phyloP scores from a whole-genome alignment of 2,797 vertebrate genomes.

The Tapirus indicus region DNA sequence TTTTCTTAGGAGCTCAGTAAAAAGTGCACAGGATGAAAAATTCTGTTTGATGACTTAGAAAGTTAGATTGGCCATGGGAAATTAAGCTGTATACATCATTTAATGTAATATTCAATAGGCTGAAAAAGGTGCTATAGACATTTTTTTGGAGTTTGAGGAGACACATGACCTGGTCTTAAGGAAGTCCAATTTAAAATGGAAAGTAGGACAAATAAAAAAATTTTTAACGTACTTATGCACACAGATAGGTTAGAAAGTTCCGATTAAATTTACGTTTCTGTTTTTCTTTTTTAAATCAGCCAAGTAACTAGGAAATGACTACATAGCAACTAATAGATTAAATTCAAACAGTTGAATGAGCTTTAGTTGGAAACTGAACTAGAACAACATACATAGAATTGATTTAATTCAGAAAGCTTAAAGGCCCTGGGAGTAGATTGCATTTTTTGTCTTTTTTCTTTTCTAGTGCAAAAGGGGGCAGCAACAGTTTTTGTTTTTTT shows the following conservation, averaged over 20 bases:
- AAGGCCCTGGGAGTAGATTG: background rate
- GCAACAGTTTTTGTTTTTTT: background rate
- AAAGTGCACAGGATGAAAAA: background rate
- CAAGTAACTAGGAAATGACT: background rate
- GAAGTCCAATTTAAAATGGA: conserved; percentile 38
- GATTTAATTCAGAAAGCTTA: conserved; percentile 44
- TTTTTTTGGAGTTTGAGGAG: conserved; percentile 23
- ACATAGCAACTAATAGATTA: background rate
- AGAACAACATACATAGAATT: background rate
- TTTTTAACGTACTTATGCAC: background rate
- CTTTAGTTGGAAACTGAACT: background rate
- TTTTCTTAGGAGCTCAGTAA: conserved; percentile 8
- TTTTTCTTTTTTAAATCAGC: background rate
- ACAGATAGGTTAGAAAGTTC: background rate
- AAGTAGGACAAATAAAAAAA: background rate
- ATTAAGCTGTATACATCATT: background rate
- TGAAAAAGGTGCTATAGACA: background rate
- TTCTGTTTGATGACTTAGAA: background rate
- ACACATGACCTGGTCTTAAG: background rate
- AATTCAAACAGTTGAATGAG: background rate
- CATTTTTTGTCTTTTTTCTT: background rate
- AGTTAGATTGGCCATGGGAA: background rate
- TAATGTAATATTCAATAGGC: background rate
- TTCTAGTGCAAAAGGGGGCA: background rate
- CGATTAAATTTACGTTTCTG: background rate